These are phyloP conservation scores for Polietes domitor DNA, from an alignment of 2,888 invertebrate species.

Conservation along the genomic window DNA sequence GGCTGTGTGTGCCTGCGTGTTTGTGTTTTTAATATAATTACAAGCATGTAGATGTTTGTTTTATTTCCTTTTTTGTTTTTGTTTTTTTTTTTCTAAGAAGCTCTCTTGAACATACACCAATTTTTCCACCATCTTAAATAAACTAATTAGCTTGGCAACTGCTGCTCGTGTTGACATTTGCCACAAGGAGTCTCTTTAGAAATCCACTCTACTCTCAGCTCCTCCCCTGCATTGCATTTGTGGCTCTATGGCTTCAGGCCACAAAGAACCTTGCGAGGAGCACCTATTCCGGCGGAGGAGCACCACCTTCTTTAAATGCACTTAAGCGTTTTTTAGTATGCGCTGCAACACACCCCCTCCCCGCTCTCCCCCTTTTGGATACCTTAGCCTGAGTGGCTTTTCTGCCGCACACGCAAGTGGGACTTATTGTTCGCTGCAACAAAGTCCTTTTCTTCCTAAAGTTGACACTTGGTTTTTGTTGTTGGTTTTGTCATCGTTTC, in stretches of 20 bases:
- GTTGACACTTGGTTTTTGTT: constrained; percentile 32
- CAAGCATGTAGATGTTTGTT: constrained; percentile 33
- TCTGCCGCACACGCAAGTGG: constrained; percentile 28
- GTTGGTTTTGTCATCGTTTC: constrained; percentile 50
- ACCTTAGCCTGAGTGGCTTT: constrained; percentile 1
- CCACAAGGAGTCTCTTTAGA: constrained; percentile 13
- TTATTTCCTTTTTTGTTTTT: constrained; percentile 51
- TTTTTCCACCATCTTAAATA: constrained; percentile 72
- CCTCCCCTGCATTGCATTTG: constrained; percentile 51
- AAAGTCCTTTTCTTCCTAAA: constrained; percentile 39
- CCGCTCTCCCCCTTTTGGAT: not conserved
- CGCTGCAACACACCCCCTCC: not conserved
- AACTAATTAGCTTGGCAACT: constrained; percentile 70
- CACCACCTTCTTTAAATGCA: not conserved
- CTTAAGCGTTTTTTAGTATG: constrained; percentile 18
- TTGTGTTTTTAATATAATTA: constrained; percentile 34
- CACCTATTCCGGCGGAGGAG: not conserved
- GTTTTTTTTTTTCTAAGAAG: constrained; percentile 28
- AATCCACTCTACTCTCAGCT: not conserved
- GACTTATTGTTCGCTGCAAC: not conserved
- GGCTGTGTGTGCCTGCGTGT: not conserved
- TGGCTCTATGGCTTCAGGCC: constrained; percentile 54
- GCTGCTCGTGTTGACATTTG: constrained; percentile 25
- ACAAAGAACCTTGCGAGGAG: constrained; percentile 37
- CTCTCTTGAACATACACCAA: constrained; percentile 45